These are phyloP conservation scores for Brachymystax lenok DNA, from an alignment of 2,797 vertebrate species.

Conservation along the genomic window DNA sequence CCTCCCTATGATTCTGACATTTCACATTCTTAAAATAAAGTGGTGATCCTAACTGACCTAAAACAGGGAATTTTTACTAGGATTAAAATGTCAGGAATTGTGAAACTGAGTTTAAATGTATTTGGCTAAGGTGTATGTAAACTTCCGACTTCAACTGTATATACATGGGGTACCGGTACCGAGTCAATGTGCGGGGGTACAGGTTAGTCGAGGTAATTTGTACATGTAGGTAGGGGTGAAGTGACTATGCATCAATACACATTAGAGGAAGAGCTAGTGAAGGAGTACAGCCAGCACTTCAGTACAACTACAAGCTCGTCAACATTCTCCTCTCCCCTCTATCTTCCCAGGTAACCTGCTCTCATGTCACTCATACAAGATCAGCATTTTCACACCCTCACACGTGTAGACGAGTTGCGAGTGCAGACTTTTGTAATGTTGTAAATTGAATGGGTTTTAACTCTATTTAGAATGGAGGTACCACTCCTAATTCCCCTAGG, in stretches of 20 bases:
- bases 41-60: too few relatives aligned
- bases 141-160: too few relatives aligned
- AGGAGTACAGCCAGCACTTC: constrained; percentile 6
- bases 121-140: too few relatives aligned
- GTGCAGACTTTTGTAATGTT: neutral
- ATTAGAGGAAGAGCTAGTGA: constrained; percentile 1
- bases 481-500: neutral
- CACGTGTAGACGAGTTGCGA: neutral
- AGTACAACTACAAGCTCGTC: neutral
- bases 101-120: too few relatives aligned
- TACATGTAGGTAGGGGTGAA: too few relatives aligned
- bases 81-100: too few relatives aligned
- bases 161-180: too few relatives aligned
- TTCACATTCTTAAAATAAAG: too few relatives aligned
- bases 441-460: neutral
- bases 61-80: too few relatives aligned
- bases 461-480: neutral
- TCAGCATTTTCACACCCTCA: neutral
- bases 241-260: neutral
- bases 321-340: neutral
- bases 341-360: neutral
- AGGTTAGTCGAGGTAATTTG: too few relatives aligned
- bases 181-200: too few relatives aligned
- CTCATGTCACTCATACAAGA: neutral
- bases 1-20: too few relatives aligned